Conservation (phyloP, 2,888 invertebrate genomes). For the Stenoptilia bipunctidactyla region DNA sequence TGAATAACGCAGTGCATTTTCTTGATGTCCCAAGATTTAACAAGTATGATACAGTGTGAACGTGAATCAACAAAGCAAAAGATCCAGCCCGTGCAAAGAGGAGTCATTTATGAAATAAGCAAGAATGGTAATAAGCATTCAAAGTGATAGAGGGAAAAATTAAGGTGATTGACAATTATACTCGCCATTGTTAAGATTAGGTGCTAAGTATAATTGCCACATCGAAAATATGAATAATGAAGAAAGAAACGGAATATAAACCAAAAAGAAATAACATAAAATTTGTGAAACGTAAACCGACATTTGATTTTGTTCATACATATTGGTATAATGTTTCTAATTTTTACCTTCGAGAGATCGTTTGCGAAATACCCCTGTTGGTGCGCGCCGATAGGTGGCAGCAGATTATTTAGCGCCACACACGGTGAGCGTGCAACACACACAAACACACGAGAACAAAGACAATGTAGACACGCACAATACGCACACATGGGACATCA, state of each 20-base stretch:
- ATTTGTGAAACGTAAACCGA: conserved; percentile 50
- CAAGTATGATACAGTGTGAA: conserved; percentile 57
- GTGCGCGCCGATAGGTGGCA: conserved; percentile 65
- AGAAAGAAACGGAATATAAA: conserved; percentile 32
- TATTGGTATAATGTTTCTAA: conserved; percentile 51
- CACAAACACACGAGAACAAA: conserved; percentile 71
- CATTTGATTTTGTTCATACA: conserved; percentile 41
- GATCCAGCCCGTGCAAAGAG: conserved; percentile 66
- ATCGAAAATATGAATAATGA: conserved; percentile 38
- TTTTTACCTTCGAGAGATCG: conserved; percentile 96
- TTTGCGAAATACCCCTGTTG: conserved; percentile 94
- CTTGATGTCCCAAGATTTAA: conserved; percentile 44
- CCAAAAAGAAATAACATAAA: conserved; percentile 36
- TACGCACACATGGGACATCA: conserved; percentile 56
- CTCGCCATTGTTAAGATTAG: conserved; percentile 24
- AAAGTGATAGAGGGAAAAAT: conserved; percentile 54
- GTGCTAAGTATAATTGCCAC: conserved; percentile 44
- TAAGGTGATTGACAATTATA: conserved; percentile 44
- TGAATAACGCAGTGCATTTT: conserved; percentile 55
- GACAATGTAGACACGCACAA: conserved; percentile 71
- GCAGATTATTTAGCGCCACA: conserved; percentile 65
- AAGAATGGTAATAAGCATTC: conserved; percentile 62
- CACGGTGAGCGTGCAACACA: conserved; percentile 73
- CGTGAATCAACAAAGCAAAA: conserved; percentile 58
- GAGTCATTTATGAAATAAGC: conserved; percentile 60